Conservation (phyloP, 2,888 invertebrate genomes). For the Dione juno region DNA sequence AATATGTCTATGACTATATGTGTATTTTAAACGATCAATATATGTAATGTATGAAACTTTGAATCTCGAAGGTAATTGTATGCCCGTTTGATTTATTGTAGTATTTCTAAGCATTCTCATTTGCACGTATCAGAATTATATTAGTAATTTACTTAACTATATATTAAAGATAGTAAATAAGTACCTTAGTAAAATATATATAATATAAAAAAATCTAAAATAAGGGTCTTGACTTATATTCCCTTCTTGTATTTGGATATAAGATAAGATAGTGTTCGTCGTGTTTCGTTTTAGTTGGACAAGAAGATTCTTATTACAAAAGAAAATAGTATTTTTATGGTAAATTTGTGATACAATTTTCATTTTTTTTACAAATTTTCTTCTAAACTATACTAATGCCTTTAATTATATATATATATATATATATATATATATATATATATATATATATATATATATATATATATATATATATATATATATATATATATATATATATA, state of each 20-base stretch:
- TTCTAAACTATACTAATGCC: neutral
- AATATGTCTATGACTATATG: neutral
- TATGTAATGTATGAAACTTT: slow-evolving; percentile 3
- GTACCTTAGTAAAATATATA: no score
- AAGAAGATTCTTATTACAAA: slow-evolving; percentile 4
- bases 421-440: no score
- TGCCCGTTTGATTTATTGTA: neutral
- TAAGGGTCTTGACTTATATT: neutral
- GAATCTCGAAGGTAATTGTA: neutral
- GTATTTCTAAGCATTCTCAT: no score
- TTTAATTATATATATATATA: no score
- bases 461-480: no score
- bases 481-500: no score
- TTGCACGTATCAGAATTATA: no score
- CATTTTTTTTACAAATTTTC: neutral
- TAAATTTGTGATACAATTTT: neutral
- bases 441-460: no score
- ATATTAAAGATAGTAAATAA: no score
- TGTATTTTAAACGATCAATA: neutral
- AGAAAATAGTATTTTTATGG: slow-evolving; percentile 11
- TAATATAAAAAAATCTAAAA: no score
- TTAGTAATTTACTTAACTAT: no score
- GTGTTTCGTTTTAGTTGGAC: neutral
- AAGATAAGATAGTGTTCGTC: neutral
- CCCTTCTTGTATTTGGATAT: neutral